Percentiles rank a stretch among this genome's conserved stretches.
These are phyloP conservation scores for Zootermopsis nevadensis DNA, from an alignment of 2,888 invertebrate species.

Conservation along the genomic window DNA sequence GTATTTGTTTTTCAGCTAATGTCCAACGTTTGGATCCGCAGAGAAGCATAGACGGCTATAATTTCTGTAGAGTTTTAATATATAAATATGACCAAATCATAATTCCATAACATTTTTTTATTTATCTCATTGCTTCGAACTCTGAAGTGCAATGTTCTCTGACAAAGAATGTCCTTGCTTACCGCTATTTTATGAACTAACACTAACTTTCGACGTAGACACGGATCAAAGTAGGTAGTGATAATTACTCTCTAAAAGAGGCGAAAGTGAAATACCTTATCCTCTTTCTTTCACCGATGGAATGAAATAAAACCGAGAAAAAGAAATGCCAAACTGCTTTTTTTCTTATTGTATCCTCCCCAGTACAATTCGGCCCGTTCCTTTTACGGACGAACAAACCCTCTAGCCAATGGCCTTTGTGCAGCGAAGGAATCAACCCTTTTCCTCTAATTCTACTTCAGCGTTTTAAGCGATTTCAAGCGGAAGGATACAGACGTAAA, in stretches of 20 bases:
- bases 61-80: too few relatives aligned
- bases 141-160: too few relatives aligned
- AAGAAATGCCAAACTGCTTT: neutral
- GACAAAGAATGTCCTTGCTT: too few relatives aligned
- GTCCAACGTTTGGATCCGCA: too few relatives aligned
- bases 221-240: neutral
- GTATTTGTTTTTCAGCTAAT: too few relatives aligned
- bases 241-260: neutral
- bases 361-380: neutral
- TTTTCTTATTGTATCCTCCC: neutral
- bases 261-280: neutral
- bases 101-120: too few relatives aligned
- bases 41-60: too few relatives aligned
- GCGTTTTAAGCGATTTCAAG: neutral
- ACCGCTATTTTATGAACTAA: too few relatives aligned
- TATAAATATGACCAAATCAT: too few relatives aligned
- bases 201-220: neutral
- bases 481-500: neutral
- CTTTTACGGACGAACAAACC: neutral
- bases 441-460: slow-evolving; percentile 10
- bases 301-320: neutral
- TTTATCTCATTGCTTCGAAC: too few relatives aligned
- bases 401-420: slow-evolving; percentile 2
- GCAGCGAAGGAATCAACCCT: neutral
- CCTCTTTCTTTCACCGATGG: neutral